Evolutionary conservation across 2,888 invertebrate species (phyloP), one percentile per base, ranked within the genome.

Genomic region (Heliconius erato): DNA sequence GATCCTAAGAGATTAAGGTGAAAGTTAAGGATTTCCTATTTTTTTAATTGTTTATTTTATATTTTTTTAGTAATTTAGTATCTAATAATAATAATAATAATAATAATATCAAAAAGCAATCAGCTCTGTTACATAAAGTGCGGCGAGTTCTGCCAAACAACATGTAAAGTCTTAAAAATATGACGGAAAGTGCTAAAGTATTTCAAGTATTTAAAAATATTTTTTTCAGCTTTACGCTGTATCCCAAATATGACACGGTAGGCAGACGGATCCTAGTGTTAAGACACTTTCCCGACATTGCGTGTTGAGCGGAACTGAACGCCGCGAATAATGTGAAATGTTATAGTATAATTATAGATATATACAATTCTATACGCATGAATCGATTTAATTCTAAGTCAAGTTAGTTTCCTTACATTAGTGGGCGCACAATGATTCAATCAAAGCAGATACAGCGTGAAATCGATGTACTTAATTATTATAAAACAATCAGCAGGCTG

Each of bases 401-500:
- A n/a, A n/a, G 67, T 26, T 40, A 26, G 67, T 44, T 67, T 40
- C 28, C 16, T 28, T 78, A 67, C 65, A 67, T 67, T 77, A 69
- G 77, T 77, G 14, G 26, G 59, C 69, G 16, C 80, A 65, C 40
- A 65, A 63, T 28, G 32, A n/a, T 35, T 80, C 80, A 68, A 40
- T 81, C 76, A 76, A 88, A 87, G 88, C 90, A 91, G 89, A 90
- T 91, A 93, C 91, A 92, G 92, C 89, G 79, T 88, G 87, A 87
- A 92, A 92, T 93, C 91, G 91, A 92, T 91, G 89, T 87, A 89
- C 91, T 92, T 91, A 94, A 54, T 54, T 19, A 54, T 94, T 92
- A 93, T 87, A 87, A 86, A 89, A 93, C 91, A 92, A 92, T 93
- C 92, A 93, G 88, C 89, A 78, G 89, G 91, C 90, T 91, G 89